Conservation (phyloP, 2,888 invertebrate genomes). For the Dilophus febrilis region DNA sequence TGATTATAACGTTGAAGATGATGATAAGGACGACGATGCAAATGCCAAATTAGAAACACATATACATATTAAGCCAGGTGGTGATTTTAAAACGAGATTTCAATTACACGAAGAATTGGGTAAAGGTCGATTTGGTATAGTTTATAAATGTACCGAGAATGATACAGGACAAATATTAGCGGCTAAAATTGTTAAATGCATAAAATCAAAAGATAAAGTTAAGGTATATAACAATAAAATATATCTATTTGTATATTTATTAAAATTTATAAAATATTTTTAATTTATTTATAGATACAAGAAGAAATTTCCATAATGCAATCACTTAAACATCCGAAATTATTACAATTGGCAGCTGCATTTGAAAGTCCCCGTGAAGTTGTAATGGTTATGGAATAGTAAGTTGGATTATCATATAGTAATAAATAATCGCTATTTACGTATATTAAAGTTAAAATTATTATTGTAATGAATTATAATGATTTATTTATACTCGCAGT, state of each 20-base stretch:
- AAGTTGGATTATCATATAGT: too few species aligned
- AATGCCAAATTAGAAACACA: slow-evolving; percentile 8
- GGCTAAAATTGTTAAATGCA: slow-evolving; percentile 66
- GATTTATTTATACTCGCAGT: slow-evolving; percentile 31
- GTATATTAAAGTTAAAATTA: background rate
- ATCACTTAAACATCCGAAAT: slow-evolving; percentile 61
- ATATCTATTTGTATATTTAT: too few species aligned
- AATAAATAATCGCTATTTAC: background rate
- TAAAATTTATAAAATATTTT: too few species aligned
- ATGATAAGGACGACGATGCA: background rate
- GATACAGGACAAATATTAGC: slow-evolving; percentile 47
- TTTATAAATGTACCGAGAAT: slow-evolving; percentile 51
- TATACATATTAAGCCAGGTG: slow-evolving; percentile 36
- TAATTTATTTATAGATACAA: slow-evolving; percentile 25
- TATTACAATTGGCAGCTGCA: slow-evolving; percentile 67
- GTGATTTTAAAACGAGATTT: slow-evolving; percentile 42
- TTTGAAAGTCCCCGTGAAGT: slow-evolving; percentile 61
- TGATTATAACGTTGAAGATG: too few species aligned
- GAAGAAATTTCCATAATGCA: slow-evolving; percentile 82
- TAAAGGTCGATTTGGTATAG: slow-evolving; percentile 56
- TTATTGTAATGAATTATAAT: too few species aligned
- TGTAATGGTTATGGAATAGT: slow-evolving; percentile 85
- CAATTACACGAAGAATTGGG: slow-evolving; percentile 55
- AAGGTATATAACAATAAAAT: too few species aligned
- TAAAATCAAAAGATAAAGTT: slow-evolving; percentile 52